phyloP scores from a whole-genome alignment of 2,888 invertebrate genomes.

The Masnerella sp. region DNA sequence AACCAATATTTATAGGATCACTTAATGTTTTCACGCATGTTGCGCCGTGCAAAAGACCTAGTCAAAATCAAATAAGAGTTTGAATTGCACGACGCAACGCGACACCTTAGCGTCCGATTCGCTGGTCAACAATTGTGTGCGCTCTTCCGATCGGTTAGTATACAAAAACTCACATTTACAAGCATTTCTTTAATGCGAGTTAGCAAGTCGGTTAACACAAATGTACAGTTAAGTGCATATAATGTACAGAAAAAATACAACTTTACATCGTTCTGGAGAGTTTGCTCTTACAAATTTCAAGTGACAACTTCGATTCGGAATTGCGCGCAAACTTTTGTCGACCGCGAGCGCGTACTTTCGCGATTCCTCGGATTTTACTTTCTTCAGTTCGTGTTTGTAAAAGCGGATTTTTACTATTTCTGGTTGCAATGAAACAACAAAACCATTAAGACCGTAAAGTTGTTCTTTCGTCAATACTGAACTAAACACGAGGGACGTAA shows the following conservation, averaged over 20 bases:
- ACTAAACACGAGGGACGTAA: conserved; percentile 34
- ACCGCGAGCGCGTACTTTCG: conserved; percentile 55
- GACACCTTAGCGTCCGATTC: conserved; percentile 39
- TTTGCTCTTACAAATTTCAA: conserved; percentile 14
- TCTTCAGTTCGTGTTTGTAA: conserved; percentile 18
- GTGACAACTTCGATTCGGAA: conserved; percentile 2
- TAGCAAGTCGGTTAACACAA: conserved; percentile 17
- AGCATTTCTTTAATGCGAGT: conserved; percentile 15
- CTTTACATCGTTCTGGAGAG: conserved; percentile 21
- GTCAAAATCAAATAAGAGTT: conserved; percentile 33
- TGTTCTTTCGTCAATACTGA: not conserved
- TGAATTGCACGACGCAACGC: conserved; percentile 47
- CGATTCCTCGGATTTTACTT: conserved; percentile 21
- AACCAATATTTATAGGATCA: conserved; percentile 76
- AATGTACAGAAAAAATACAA: conserved; percentile 37
- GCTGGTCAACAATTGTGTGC: conserved; percentile 8
- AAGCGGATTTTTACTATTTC: too few relatives aligned
- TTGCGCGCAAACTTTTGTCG: conserved; percentile 20
- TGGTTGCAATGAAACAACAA: too few relatives aligned
- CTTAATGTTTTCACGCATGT: conserved; percentile 63
- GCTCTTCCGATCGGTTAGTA: not conserved
- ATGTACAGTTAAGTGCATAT: conserved; percentile 38
- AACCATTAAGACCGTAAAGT: not conserved
- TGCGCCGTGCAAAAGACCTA: conserved; percentile 42
- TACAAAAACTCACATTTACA: conserved; percentile 34